Evolutionary conservation across 1,140 invertebrate genomes (phyloP).

Genomic region (Drosophila seguyi): DNA sequence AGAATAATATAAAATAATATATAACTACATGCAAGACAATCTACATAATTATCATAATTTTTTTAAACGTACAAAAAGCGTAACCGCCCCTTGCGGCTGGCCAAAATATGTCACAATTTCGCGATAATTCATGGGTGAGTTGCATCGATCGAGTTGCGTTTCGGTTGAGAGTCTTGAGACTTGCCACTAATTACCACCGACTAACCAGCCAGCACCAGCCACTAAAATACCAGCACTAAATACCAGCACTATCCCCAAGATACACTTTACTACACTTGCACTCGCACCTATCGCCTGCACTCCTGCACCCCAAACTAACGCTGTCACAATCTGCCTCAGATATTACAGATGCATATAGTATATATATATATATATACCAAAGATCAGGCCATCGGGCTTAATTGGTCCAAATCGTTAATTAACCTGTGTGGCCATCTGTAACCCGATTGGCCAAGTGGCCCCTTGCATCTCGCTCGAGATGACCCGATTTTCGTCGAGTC

Average conservation of each 20-base stretch:
- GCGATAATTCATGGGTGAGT: conserved; percentile 85
- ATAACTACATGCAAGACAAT: conserved; percentile 13
- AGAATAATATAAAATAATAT: not conserved
- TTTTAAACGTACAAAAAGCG: not conserved
- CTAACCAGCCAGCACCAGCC: conserved; percentile 25
- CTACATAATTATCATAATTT: conserved; percentile 15
- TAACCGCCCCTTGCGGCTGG: conserved; percentile 18
- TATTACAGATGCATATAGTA: not conserved
- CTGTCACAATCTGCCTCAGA: conserved; percentile 32
- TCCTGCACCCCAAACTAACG: conserved; percentile 35
- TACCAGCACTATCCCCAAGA: conserved; percentile 16
- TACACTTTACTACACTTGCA: conserved; percentile 12
- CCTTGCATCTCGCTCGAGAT: conserved; percentile 64
- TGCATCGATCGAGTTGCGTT: conserved; percentile 22
- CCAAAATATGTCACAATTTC: conserved; percentile 84
- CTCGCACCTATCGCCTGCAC: conserved; percentile 13
- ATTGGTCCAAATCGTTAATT: conserved; percentile 79
- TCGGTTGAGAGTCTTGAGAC: conserved; percentile 11
- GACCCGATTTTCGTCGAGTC: conserved; percentile 58
- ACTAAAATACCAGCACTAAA: not conserved
- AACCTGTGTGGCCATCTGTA: conserved; percentile 76
- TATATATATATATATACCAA: not conserved
- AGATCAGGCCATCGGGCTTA: conserved; percentile 41
- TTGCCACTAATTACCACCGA: conserved; percentile 33
- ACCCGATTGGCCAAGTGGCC: conserved; percentile 75